A percentile compares a stretch with the other conserved stretches of the same genome.
Evolutionary conservation across 1,140 invertebrate species (phyloP).

Genomic region (Plodia interpunctella): DNA sequence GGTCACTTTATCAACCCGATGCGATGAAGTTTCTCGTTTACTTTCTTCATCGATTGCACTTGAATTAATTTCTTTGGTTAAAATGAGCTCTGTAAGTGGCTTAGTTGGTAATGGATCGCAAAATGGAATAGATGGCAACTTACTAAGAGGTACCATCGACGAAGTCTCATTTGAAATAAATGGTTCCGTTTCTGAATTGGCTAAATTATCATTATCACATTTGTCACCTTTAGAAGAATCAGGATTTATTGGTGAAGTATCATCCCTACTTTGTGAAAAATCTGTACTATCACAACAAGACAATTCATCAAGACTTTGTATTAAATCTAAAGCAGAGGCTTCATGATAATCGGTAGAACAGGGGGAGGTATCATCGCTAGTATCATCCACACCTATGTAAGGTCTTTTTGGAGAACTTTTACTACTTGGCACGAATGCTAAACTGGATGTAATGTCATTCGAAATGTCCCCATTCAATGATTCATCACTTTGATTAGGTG

Average conservation of each 20-base stretch:
- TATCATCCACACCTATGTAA: conserved; percentile 44
- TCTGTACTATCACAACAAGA: conserved; percentile 62
- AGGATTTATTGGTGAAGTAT: conserved; percentile 40
- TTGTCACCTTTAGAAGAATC: conserved; percentile 25
- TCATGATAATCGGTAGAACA: conserved; percentile 70
- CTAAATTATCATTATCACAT: background rate
- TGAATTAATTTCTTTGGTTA: conserved; percentile 18
- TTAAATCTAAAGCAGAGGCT: conserved; percentile 65
- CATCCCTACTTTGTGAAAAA: conserved; percentile 67
- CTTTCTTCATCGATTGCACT: background rate
- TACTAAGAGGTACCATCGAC: conserved; percentile 39
- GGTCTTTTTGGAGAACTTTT: conserved; percentile 55
- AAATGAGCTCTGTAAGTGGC: conserved; percentile 31
- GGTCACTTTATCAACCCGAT: background rate
- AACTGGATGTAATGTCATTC: conserved; percentile 64
- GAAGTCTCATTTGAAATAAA: conserved; percentile 8
- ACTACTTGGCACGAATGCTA: conserved; percentile 65
- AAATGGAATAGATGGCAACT: conserved; percentile 57
- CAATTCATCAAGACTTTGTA: conserved; percentile 61
- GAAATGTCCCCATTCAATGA: conserved; percentile 65
- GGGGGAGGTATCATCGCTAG: conserved; percentile 65
- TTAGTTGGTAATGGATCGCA: conserved; percentile 34
- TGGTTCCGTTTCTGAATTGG: background rate
- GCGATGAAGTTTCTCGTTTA: background rate
- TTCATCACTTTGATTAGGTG: conserved; percentile 49